Base-by-base conservation (phyloP, 23 tunicate genomes). In the Corella eumyota region DNA sequence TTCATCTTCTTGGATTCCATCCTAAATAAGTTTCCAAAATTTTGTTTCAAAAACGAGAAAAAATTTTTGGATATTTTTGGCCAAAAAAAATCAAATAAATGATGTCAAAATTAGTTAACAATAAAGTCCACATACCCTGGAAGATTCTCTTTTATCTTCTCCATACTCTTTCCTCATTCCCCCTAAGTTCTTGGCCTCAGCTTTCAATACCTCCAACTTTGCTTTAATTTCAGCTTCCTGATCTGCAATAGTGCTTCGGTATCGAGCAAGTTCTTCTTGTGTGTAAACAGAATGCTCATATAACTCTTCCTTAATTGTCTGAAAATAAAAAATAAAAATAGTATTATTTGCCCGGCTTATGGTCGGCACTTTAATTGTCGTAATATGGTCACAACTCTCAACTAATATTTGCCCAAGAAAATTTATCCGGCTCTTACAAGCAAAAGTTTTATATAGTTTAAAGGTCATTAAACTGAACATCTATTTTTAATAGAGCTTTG, bases 201-300 rank as follows among this genome's bases (percentile, higher is more conserved):
- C 56, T 57, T 81, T 76, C 44, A 85, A 36, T 6, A 58, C 60
- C 13, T 85, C 78, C 32, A 85, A 34, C 70, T 85, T 85, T 0
- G 23, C 63, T 65, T 72, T 72, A 34, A 85, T 60, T 22, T 76
- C 69, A 3, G 34, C 58, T 64, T 85, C 94, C 35, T 85, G 94
- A 33, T 70, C 47, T 51, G 48, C 52, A 45, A 85, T 76, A 23
- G 63, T 38, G 6, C 47, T 62, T 33, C 83, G 37, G 58, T 68
- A 85, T 61, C 51, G 38, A 22, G 70, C 70, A 36, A 85, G 34
- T 33, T 85, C 94, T 15, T 76, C 78, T 58, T 66, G 25, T 19
- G 84, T 69, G 64, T 69, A 85, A 17, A 85, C 44, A 9, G 75
- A 48, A 36, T 85, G 71, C 22, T 76, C 78, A 29, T 58, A 26